Evolutionary conservation across 2,888 invertebrate species (phyloP), one percentile per base, ranked within the genome.

Genomic region (Exephanes ischioxanthus): DNA sequence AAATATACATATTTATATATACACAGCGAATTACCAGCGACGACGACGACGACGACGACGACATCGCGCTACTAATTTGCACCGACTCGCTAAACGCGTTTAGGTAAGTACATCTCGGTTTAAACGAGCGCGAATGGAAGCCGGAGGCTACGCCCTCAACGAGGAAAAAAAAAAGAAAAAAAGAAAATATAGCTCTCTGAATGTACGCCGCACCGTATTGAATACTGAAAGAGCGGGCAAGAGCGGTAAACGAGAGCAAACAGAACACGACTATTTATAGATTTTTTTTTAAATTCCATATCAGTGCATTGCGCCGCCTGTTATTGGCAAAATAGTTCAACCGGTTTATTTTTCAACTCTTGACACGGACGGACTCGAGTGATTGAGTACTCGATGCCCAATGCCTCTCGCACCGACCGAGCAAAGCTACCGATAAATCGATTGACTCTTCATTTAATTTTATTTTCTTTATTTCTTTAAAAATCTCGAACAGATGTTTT

Each of bases 51-150:
- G 63, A 3, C 61, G 19, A 30, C 45, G 22, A 81, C 82, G 79
- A 67, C 71, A 83, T 67, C 72, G 72, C 72, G 83, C 37, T 33
- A 70, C 76, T 83, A 85, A 85, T 85, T 85, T 77, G 83, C 85
- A 73, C 73, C 53, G 67, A 80, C 61, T 72, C 68, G 83, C 80
- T 85, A 85, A 83, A 77, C 72, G 63, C 72, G 61, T 83, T 80
- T 61, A 72, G 79, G 71, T 67, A 76, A 78, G 75, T 79, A 58
- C 58, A 70, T 80, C 79, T 67, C 78, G 14, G 33, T 72, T 61
- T 63, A 83, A 85, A 58, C 76, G 71, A 83, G 83, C 75, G 66
- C 82, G 79, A 45, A 82, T 71, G 79, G 79, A 85, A 51, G 68
- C 22, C 80, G 68, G 22, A 53, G 79, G 67, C 77, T 83, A 80